Percentiles rank a stretch among this genome's conserved stretches.
Conservation (phyloP, 2,888 invertebrate genomes). For the Acholoe squamosa region DNA sequence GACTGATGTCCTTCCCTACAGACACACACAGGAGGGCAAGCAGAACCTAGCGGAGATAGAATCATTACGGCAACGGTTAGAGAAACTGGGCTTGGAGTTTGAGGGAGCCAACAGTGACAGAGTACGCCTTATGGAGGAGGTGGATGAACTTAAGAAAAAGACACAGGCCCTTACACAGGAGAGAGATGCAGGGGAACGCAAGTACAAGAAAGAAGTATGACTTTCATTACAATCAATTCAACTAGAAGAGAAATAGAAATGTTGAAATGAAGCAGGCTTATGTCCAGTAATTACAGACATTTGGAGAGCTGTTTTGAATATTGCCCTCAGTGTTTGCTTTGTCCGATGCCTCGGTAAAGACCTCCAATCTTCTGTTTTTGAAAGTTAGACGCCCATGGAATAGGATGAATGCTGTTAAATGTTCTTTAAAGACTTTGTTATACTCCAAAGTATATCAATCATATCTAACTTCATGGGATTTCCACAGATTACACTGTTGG, state of each 20-base stretch:
- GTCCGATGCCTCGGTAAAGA: neutral
- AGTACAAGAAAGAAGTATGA: constrained; percentile 79
- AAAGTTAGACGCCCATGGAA: no score
- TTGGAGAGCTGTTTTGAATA: no score
- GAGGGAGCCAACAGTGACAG: constrained; percentile 77
- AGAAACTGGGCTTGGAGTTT: constrained; percentile 76
- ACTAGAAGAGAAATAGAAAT: no score
- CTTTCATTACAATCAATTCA: no score
- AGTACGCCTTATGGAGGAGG: constrained; percentile 74
- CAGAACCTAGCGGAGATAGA: constrained; percentile 75
- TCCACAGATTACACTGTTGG: constrained; percentile 76
- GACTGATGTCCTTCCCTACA: constrained; percentile 59
- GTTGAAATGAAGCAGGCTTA: no score
- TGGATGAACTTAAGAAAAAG: constrained; percentile 78
- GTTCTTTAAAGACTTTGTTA: no score
- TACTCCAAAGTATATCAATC: no score
- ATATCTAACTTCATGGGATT: neutral
- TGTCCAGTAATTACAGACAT: no score
- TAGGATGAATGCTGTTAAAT: no score
- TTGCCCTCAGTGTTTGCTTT: neutral
- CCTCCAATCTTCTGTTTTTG: neutral
- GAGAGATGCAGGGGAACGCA: constrained; percentile 78
- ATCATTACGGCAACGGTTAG: constrained; percentile 75
- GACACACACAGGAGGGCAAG: constrained; percentile 75
- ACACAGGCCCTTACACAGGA: constrained; percentile 76